Percentiles rank a stretch among this genome's conserved stretches.
phyloP scores from a whole-genome alignment of 2,888 invertebrate species.

The Dugesia japonica region DNA sequence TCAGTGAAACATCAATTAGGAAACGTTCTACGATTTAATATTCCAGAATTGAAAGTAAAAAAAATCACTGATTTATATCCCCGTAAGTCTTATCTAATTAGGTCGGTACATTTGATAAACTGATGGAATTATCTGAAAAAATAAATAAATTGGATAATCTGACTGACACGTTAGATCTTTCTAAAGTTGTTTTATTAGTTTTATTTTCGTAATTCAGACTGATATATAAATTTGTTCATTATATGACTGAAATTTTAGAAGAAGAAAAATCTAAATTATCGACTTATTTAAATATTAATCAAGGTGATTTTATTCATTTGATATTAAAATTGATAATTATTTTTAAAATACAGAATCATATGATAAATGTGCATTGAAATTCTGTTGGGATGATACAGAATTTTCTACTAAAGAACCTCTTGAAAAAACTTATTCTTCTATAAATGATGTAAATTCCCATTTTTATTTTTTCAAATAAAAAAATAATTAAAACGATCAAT shows the following conservation, averaged over 20 bases:
- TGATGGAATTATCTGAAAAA: neutral
- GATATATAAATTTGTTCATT: conserved; percentile 80
- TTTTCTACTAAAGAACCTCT: conserved; percentile 96
- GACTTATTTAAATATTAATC: conserved; percentile 88
- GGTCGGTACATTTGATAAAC: neutral
- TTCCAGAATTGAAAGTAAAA: neutral
- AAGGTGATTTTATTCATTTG: too few relatives aligned
- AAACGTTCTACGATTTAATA: neutral
- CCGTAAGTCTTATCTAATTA: neutral
- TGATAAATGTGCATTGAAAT: conserved; percentile 67
- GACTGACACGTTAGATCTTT: neutral
- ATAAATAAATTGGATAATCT: neutral
- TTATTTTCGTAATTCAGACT: too few relatives aligned
- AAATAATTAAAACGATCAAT: too few relatives aligned
- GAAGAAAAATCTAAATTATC: conserved; percentile 86
- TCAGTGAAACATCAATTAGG: neutral
- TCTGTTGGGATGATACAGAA: conserved; percentile 99
- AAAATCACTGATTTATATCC: neutral
- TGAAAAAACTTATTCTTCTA: conserved; percentile 48
- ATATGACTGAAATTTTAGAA: conserved; percentile 88
- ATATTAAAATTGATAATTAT: too few relatives aligned
- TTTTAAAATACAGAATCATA: too few relatives aligned
- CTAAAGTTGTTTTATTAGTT: too few relatives aligned
- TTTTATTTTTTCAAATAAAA: too few relatives aligned
- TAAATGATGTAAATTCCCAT: too few relatives aligned